Evolutionary conservation across 2,888 invertebrate genomes (phyloP), one percentile per base, ranked within the genome.

Genomic region (Ganaspis brasiliensis): DNA sequence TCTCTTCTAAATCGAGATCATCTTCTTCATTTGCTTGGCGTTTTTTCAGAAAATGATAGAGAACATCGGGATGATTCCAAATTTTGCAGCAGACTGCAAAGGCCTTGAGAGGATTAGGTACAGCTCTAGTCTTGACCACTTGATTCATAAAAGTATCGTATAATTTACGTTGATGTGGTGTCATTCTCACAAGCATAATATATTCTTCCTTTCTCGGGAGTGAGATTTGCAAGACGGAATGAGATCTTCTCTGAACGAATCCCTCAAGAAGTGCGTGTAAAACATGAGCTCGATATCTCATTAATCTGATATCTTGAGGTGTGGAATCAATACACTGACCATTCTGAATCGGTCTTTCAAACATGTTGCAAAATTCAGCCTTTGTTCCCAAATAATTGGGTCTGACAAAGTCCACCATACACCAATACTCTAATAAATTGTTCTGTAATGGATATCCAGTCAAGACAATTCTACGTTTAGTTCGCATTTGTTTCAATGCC

Each of bases 391-490:
- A 94, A 92, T 98, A 99, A 92, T 98, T 98, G 0, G 99, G 99
- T 24, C 99, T 94, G 0, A 99, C 99, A 92, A 99, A 99, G 91
- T 99, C 99, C 0, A 99, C 98, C 99, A 99, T 99, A 90, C 99
- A 99, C 98, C 98, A 98, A 91, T 98, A 98, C 89, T 98, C 98
- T 75, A 98, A 92, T 19, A 99, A 93, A 91, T 99, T 99, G 91
- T 99, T 99, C 92, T 99, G 99, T 12, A 99, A 93, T 0, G 99
- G 99, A 92, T 99, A 99, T 2, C 99, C 99, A 2, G 99, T 99
- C 35, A 99, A 93, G 0, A 99, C 99, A 16, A 99, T 96, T 80
- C 99, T 94, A 16, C 99, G 94, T 89, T 98, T 97, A 0, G 99
- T 99, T 85, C 96, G 94, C 92, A 99, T 98, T 89, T 97, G 97